Conservation (phyloP, 1,140 invertebrate species). For the Drosophila ironensis region DNA sequence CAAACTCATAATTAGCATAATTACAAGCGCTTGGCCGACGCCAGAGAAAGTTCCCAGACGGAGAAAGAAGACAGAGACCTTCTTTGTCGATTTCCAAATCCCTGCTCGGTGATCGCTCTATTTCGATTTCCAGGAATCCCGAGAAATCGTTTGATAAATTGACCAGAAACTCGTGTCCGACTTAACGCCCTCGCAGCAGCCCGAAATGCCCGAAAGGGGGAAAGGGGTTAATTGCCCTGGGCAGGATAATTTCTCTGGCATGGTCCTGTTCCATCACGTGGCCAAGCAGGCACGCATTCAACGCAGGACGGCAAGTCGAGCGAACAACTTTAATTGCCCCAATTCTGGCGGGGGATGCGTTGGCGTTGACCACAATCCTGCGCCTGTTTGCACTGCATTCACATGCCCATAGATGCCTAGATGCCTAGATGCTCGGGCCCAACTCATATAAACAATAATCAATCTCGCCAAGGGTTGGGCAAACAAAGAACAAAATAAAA, state of each 20-base stretch:
- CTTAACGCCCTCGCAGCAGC: conserved; percentile 61
- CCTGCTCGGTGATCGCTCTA: conserved; percentile 53
- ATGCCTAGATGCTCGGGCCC: conserved; percentile 27
- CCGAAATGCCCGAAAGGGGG: conserved; percentile 53
- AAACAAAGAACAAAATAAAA: conserved; percentile 57
- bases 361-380: conserved; percentile 64
- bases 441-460: conserved; percentile 77
- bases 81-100: conserved; percentile 8
- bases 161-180: conserved; percentile 73
- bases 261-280: conserved; percentile 62
- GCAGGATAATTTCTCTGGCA: conserved; percentile 18
- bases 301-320: conserved; percentile 50
- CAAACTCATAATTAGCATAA: conserved; percentile 65
- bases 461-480: conserved; percentile 75
- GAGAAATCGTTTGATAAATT: conserved; percentile 73
- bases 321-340: conserved; percentile 74
- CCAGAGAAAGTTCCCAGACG: conserved; percentile 31
- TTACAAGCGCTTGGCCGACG: conserved; percentile 39
- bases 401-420: conserved; percentile 29
- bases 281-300: conserved; percentile 50
- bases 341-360: conserved; percentile 59
- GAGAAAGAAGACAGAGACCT: background rate
- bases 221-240: conserved; percentile 70
- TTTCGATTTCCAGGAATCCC: conserved; percentile 63
- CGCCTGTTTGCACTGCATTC: conserved; percentile 72